Evolutionary conservation across 1,140 invertebrate species (phyloP).

Genomic region (Drosophila repleta): DNA sequence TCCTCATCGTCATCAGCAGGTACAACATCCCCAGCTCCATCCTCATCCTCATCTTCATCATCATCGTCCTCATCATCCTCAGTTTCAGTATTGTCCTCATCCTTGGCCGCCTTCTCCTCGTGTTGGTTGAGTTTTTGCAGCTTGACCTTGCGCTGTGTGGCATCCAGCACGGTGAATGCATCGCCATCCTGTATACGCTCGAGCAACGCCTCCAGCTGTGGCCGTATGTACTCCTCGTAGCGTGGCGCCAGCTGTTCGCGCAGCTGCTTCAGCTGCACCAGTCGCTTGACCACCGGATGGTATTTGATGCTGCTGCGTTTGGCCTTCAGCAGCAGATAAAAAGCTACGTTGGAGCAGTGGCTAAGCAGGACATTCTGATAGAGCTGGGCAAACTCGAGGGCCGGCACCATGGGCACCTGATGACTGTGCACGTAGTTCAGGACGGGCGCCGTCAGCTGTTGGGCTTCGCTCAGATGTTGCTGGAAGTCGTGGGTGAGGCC

Average conservation of each 20-base stretch:
- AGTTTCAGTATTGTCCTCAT: slow-evolving; percentile 51
- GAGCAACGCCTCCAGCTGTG: slow-evolving; percentile 87
- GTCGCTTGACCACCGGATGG: slow-evolving; percentile 93
- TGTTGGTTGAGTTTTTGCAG: slow-evolving; percentile 77
- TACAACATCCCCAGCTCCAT: too few relatives aligned
- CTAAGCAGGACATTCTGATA: slow-evolving; percentile 90
- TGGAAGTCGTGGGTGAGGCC: slow-evolving; percentile 91
- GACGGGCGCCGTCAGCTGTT: slow-evolving; percentile 87
- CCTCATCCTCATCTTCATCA: slow-evolving; percentile 73
- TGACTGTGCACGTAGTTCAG: slow-evolving; percentile 86
- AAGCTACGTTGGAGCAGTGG: slow-evolving; percentile 93
- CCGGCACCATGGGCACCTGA: slow-evolving; percentile 78
- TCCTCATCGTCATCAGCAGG: slow-evolving; percentile 73
- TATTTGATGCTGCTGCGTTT: slow-evolving; percentile 88
- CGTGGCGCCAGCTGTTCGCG: slow-evolving; percentile 88
- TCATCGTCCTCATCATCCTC: slow-evolving; percentile 44
- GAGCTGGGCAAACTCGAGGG: slow-evolving; percentile 87
- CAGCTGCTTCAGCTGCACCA: slow-evolving; percentile 92
- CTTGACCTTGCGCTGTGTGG: slow-evolving; percentile 71
- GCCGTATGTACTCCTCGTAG: slow-evolving; percentile 84
- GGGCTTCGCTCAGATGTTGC: slow-evolving; percentile 88
- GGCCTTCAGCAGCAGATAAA: slow-evolving; percentile 93
- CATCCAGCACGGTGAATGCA: slow-evolving; percentile 80
- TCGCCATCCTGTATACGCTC: slow-evolving; percentile 85
- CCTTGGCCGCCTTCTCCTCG: not conserved